Evolutionary conservation across 2,888 invertebrate species (phyloP).

Genomic region (Oegoconia quadripuncta): DNA sequence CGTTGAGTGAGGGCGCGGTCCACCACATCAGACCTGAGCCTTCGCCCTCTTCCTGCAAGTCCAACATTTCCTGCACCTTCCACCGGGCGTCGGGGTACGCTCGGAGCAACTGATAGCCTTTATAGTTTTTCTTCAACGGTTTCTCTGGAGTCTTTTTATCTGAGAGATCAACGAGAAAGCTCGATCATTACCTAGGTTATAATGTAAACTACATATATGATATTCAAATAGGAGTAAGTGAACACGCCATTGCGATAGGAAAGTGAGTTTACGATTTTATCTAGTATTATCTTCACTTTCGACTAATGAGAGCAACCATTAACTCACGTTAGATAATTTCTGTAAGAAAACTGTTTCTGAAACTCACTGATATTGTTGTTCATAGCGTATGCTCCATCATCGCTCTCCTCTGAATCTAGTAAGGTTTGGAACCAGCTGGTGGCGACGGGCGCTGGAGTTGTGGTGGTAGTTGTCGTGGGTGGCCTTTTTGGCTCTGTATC

Average conservation of each 20-base stretch:
- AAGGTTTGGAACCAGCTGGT: constrained; percentile 63
- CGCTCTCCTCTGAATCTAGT: constrained; percentile 60
- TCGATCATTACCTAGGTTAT: constrained; percentile 13
- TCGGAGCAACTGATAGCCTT: constrained; percentile 75
- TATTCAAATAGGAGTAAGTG: constrained; percentile 10
- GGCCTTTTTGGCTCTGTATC: constrained; percentile 36
- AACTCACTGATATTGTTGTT: constrained; percentile 28
- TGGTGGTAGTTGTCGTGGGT: constrained; percentile 44
- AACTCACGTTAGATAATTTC: constrained; percentile 15
- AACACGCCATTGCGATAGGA: constrained; percentile 21
- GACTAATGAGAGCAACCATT: constrained; percentile 8
- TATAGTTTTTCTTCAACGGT: constrained; percentile 69
- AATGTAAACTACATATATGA: constrained; percentile 1
- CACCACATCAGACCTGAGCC: constrained; percentile 75
- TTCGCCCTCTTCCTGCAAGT: constrained; percentile 68
- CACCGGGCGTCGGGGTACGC: constrained; percentile 59
- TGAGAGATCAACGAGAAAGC: constrained; percentile 22
- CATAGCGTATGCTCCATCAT: constrained; percentile 41
- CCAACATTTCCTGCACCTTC: constrained; percentile 67
- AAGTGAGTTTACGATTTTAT: constrained; percentile 28
- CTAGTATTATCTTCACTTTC: constrained; percentile 26
- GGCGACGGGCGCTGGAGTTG: constrained; percentile 39
- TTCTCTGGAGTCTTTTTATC: constrained; percentile 59
- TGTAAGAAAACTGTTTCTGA: constrained; percentile 1
- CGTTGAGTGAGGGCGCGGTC: constrained; percentile 66